Percentiles rank a stretch among this genome's conserved stretches.
Evolutionary conservation across 2,888 invertebrate species (phyloP).

Genomic region (Ischnus inquisitorius): DNA sequence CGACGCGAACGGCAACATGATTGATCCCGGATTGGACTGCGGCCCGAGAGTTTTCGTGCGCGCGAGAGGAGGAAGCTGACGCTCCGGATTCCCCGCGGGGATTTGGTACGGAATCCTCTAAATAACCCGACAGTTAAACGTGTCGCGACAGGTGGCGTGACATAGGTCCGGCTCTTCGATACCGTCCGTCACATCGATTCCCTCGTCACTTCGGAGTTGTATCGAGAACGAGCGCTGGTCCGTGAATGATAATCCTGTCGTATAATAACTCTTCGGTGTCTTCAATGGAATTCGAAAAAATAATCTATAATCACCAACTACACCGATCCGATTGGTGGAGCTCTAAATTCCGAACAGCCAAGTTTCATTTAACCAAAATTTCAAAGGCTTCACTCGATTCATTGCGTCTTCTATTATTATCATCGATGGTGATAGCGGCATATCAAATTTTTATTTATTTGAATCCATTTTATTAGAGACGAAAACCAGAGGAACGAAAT

Average conservation of each 20-base stretch:
- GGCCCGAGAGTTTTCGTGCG: neutral
- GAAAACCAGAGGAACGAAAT: too few species aligned
- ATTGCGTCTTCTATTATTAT: too few species aligned
- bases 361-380: neutral
- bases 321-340: too few species aligned
- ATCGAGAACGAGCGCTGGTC: conserved; percentile 58
- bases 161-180: conserved; percentile 73
- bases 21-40: conserved; percentile 36
- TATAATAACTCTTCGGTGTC: conserved; percentile 19
- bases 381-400: too few species aligned
- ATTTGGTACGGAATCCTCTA: conserved; percentile 76
- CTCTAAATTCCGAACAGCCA: neutral
- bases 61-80: conserved; percentile 59
- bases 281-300: neutral
- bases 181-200: conserved; percentile 71
- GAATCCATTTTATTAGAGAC: too few species aligned
- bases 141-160: conserved; percentile 76
- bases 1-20: neutral
- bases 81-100: conserved; percentile 65
- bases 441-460: too few species aligned
- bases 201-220: conserved; percentile 48
- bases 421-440: too few species aligned
- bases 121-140: conserved; percentile 75
- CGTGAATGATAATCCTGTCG: conserved; percentile 62
- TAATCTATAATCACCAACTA: neutral